These are phyloP conservation scores for Cataglyphis rosenhaueri DNA, from an alignment of 2,888 invertebrate genomes.

Conservation along the genomic window DNA sequence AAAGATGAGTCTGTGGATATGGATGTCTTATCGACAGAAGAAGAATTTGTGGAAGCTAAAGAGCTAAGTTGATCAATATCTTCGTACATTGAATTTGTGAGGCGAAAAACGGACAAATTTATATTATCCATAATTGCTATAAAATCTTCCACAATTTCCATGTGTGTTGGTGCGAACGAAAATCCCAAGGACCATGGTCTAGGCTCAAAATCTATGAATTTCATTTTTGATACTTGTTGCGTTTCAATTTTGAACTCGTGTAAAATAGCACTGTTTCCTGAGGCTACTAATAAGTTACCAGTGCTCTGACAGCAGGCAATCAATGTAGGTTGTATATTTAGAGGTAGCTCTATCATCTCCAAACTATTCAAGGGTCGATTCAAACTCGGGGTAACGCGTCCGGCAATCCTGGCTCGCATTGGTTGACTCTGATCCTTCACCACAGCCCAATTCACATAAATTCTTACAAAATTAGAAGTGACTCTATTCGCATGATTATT, in stretches of 20 bases:
- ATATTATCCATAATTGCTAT: conserved; percentile 88
- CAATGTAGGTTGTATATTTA: conserved; percentile 87
- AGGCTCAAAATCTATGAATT: conserved; percentile 90
- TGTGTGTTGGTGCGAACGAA: conserved; percentile 87
- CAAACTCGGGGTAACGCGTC: conserved; percentile 90
- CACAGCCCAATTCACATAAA: conserved; percentile 91
- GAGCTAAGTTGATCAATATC: conserved; percentile 82
- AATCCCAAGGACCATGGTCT: conserved; percentile 89
- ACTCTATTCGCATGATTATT: conserved; percentile 65
- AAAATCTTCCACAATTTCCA: conserved; percentile 90
- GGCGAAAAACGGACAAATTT: conserved; percentile 87
- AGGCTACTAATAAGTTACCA: conserved; percentile 85
- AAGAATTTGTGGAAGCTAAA: conserved; percentile 79
- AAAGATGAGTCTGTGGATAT: conserved; percentile 77
- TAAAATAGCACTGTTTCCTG: conserved; percentile 85
- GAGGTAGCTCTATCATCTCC: conserved; percentile 92
- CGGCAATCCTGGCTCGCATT: conserved; percentile 91
- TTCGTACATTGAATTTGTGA: conserved; percentile 82
- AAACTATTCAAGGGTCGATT: conserved; percentile 88
- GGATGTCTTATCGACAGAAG: conserved; percentile 80
- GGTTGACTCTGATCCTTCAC: conserved; percentile 86
- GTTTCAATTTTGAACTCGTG: conserved; percentile 89
- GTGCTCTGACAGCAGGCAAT: conserved; percentile 89
- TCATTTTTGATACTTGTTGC: conserved; percentile 89
- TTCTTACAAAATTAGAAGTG: conserved; percentile 87